Evolutionary conservation across 2,888 invertebrate genomes (phyloP).

Genomic region (Idaea straminata): DNA sequence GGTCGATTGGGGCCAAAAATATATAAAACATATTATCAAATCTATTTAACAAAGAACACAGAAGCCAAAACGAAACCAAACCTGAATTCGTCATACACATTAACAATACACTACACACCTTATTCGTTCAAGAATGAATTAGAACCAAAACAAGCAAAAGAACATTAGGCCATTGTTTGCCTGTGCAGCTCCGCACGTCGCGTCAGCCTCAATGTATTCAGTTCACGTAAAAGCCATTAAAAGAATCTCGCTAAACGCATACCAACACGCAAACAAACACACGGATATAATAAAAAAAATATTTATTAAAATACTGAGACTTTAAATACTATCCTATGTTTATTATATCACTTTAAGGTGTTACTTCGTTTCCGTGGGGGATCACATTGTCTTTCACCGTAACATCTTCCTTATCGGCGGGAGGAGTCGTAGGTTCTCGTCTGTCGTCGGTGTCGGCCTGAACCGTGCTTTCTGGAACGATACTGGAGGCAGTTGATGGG

Average conservation of each 20-base stretch:
- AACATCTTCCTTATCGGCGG: conserved; percentile 48
- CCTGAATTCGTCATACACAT: not conserved
- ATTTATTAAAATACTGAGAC: conserved; percentile 73
- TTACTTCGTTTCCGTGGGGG: conserved; percentile 61
- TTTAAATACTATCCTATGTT: conserved; percentile 70
- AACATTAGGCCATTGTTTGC: conserved; percentile 45
- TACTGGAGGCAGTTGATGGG: not conserved
- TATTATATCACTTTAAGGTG: conserved; percentile 69
- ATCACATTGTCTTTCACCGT: conserved; percentile 64
- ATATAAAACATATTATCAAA: not conserved
- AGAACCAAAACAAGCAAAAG: conserved; percentile 32
- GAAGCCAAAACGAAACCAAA: not conserved
- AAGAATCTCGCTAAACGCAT: not conserved
- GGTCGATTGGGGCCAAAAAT: not conserved
- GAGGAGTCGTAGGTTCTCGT: conserved; percentile 56
- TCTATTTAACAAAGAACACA: not conserved
- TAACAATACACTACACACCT: not conserved
- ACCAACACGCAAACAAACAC: conserved; percentile 50
- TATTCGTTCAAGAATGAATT: conserved; percentile 4
- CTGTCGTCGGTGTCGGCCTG: conserved; percentile 32
- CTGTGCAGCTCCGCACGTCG: conserved; percentile 33
- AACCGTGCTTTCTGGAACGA: not conserved
- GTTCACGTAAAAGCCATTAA: conserved; percentile 34
- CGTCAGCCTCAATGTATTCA: conserved; percentile 45
- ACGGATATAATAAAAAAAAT: conserved; percentile 55